Conservation (phyloP, 1,140 invertebrate genomes). For the Aphaenogaster ashmeadi region DNA sequence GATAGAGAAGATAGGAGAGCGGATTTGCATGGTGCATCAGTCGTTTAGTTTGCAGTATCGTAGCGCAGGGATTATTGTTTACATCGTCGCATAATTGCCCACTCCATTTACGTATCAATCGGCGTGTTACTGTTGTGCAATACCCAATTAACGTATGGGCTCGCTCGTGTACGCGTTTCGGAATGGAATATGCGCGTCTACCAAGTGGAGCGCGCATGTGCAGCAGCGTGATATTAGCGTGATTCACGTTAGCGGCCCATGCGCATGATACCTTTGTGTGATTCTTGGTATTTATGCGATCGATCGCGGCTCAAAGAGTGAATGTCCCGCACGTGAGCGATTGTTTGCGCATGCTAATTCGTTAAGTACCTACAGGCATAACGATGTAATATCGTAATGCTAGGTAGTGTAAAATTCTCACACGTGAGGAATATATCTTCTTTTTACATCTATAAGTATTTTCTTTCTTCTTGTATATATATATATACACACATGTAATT, state of each 20-base stretch:
- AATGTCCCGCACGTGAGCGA: not conserved
- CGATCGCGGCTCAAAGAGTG: constrained; percentile 9
- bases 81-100: constrained; percentile 80
- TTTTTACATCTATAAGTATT: not conserved
- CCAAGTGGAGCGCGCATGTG: constrained; percentile 2
- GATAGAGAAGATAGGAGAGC: constrained; percentile 31
- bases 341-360: constrained; percentile 3
- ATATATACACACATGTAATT: not conserved
- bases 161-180: constrained; percentile 61
- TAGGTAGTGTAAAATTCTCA: not conserved
- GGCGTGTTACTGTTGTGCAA: constrained; percentile 79
- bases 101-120: constrained; percentile 83
- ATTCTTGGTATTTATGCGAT: constrained; percentile 38
- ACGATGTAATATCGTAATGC: not conserved
- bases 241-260: constrained; percentile 7
- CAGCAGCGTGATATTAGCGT: constrained; percentile 27
- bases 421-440: not conserved
- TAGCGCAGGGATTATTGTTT: constrained; percentile 77
- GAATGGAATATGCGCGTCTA: constrained; percentile 42
- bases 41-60: constrained; percentile 58
- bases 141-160: constrained; percentile 75
- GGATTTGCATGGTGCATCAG: constrained; percentile 62
- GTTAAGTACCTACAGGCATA: not conserved
- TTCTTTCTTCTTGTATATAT: not conserved
- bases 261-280: not conserved